phyloP scores from a whole-genome alignment of 2,113 vertebrate species.

The Mionectes macconnelli region DNA sequence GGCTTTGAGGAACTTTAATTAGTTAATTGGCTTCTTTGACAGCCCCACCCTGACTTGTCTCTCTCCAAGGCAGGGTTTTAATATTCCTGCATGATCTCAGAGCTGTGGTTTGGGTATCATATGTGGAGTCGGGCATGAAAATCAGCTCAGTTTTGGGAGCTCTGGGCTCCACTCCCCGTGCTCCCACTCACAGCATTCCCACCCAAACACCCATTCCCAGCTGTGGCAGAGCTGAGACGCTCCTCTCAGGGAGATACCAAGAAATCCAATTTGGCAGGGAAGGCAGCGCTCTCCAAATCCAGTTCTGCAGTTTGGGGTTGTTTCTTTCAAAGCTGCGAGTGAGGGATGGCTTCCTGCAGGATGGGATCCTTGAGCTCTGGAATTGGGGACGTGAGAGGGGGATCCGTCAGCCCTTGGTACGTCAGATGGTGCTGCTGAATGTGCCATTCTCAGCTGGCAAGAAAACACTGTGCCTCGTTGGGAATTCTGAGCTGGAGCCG shows the following conservation, averaged over 20 bases:
- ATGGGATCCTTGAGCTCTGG: not conserved
- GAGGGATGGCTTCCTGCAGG: not conserved
- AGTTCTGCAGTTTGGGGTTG: not conserved
- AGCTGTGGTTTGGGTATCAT: not conserved
- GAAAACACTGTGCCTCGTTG: not conserved
- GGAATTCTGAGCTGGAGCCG: not conserved
- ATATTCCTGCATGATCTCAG: accelerated
- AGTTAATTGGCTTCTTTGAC: slow-evolving; percentile 19
- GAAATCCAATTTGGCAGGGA: not conserved
- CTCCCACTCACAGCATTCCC: not conserved
- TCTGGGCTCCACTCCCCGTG: not conserved
- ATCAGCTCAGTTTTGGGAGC: not conserved
- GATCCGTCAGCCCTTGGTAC: not conserved
- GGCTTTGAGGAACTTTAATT: not conserved
- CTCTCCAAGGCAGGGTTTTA: not conserved
- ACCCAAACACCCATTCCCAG: not conserved
- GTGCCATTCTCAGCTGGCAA: not conserved
- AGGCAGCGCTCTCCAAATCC: not conserved
- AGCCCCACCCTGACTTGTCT: not conserved
- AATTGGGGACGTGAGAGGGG: not conserved
- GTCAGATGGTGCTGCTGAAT: not conserved
- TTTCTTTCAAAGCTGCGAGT: not conserved
- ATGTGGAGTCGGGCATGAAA: not conserved
- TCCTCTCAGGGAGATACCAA: not conserved
- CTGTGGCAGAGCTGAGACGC: not conserved